These are phyloP conservation scores for Oryctolagus cuniculus DNA, from an alignment of 2,113 vertebrate genomes.

Conservation along the genomic window DNA sequence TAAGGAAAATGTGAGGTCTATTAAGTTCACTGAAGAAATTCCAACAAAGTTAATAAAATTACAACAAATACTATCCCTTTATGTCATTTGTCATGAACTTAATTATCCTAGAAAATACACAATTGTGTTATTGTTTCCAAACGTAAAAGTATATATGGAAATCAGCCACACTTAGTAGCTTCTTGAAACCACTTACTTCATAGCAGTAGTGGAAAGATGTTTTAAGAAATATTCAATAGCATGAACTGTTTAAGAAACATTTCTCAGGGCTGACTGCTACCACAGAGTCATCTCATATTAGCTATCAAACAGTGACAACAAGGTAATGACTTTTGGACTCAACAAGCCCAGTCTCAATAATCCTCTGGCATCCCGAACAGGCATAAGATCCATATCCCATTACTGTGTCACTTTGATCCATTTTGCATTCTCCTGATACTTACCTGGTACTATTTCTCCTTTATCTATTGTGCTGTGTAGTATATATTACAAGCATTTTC, in stretches of 20 bases:
- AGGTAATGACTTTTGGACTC: neutral
- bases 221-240: neutral
- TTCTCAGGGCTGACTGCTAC: neutral
- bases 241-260: neutral
- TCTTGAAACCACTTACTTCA: neutral
- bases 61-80: neutral
- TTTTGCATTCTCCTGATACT: slow-evolving; percentile 16
- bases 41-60: neutral
- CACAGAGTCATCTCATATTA: neutral
- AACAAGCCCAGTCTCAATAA: neutral
- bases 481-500: neutral
- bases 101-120: neutral
- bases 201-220: neutral
- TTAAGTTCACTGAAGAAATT: neutral
- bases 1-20: neutral
- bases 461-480: neutral
- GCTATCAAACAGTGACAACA: neutral
- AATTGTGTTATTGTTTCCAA: neutral
- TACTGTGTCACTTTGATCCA: neutral
- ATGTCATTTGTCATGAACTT: neutral
- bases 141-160: neutral
- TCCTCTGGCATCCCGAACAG: neutral
- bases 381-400: neutral
- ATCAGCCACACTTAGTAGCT: neutral
- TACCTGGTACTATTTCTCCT: neutral